Conservation (phyloP, 1,140 invertebrate species). For the Diachasmimorpha longicaudata region DNA sequence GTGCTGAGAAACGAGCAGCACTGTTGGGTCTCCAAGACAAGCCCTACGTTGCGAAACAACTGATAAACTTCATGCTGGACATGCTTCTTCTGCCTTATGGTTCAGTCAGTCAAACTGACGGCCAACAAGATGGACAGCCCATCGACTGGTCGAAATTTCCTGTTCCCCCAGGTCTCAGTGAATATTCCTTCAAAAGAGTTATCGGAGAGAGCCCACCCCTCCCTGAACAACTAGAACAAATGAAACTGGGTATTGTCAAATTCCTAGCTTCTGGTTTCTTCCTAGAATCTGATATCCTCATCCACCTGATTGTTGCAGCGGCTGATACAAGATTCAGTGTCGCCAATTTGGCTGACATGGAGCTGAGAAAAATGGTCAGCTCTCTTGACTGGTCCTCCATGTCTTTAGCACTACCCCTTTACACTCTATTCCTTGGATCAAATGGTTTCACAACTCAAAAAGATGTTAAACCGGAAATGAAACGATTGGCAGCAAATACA, state of each 20-base stretch:
- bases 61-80: slow-evolving; percentile 82
- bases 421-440: slow-evolving; percentile 79
- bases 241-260: slow-evolving; percentile 82
- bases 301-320: slow-evolving; percentile 82
- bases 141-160: slow-evolving; percentile 64
- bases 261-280: slow-evolving; percentile 82
- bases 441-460: slow-evolving; percentile 66
- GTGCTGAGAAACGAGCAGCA: slow-evolving; percentile 68
- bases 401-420: slow-evolving; percentile 74
- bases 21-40: slow-evolving; percentile 67
- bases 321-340: slow-evolving; percentile 86
- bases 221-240: slow-evolving; percentile 82
- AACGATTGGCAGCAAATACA: slow-evolving; percentile 77
- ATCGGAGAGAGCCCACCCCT: slow-evolving; percentile 76
- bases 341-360: slow-evolving; percentile 78
- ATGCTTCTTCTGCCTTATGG: slow-evolving; percentile 85
- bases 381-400: slow-evolving; percentile 78
- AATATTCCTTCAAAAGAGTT: slow-evolving; percentile 80
- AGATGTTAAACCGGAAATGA: slow-evolving; percentile 67
- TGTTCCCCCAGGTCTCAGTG: slow-evolving; percentile 81
- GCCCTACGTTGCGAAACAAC: slow-evolving; percentile 70
- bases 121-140: slow-evolving; percentile 45
- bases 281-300: slow-evolving; percentile 74
- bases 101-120: slow-evolving; percentile 44
- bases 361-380: slow-evolving; percentile 75